Conservation (phyloP, 2,797 vertebrate genomes). For the Sphaeramia orbicularis region DNA sequence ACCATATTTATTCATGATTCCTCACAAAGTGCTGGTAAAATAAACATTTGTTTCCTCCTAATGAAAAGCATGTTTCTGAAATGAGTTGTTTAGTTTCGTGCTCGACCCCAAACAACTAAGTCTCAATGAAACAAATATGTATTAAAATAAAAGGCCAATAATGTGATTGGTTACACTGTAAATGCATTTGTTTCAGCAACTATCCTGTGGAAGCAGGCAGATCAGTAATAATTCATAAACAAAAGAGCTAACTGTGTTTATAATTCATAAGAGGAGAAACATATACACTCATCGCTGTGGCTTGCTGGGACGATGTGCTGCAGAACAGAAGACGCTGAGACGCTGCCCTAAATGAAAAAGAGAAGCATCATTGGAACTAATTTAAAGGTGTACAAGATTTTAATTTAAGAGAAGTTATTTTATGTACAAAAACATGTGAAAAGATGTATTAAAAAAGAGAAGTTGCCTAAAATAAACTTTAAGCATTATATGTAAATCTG, state of each 20-base stretch:
- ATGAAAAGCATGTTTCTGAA: slow-evolving; percentile 79
- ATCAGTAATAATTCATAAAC: slow-evolving; percentile 85
- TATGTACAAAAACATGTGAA: background rate
- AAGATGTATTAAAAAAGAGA: no score
- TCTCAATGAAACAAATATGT: slow-evolving; percentile 69
- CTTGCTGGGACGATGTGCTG: slow-evolving; percentile 42
- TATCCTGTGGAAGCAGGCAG: slow-evolving; percentile 73
- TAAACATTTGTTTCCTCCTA: slow-evolving; percentile 80
- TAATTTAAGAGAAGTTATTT: background rate
- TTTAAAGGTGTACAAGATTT: background rate
- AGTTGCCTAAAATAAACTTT: no score
- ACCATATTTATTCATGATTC: slow-evolving; percentile 81
- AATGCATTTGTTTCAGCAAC: slow-evolving; percentile 78
- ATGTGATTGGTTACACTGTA: slow-evolving; percentile 72
- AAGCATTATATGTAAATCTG: background rate
- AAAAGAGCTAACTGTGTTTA: slow-evolving; percentile 82
- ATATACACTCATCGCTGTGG: slow-evolving; percentile 68
- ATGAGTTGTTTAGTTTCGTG: slow-evolving; percentile 76
- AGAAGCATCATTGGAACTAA: background rate
- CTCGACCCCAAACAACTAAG: slow-evolving; percentile 71
- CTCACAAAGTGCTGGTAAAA: slow-evolving; percentile 77
- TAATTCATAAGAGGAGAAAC: slow-evolving; percentile 83
- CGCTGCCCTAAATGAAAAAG: slow-evolving; percentile 17
- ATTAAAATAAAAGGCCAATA: slow-evolving; percentile 71
- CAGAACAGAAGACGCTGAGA: slow-evolving; percentile 26